Conservation (phyloP, 1,140 invertebrate species). For the Trichonephila inaurata region DNA sequence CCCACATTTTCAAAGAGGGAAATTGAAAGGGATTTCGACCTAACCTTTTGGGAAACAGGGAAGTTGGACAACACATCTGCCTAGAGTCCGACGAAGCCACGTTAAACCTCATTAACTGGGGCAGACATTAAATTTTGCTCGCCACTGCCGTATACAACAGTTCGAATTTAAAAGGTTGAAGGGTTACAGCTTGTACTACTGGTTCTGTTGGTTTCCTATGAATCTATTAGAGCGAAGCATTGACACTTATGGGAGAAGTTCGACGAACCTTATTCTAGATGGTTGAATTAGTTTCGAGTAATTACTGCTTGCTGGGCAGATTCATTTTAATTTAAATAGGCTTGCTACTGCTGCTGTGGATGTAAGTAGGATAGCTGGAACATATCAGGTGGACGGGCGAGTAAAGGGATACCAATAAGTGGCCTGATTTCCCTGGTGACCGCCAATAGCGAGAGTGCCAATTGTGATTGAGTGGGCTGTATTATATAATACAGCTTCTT, state of each 20-base stretch:
- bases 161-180: constrained; percentile 28
- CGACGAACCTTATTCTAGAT: constrained; percentile 33
- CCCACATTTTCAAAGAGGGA: background rate
- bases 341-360: background rate
- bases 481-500: background rate
- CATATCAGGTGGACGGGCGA: constrained; percentile 2
- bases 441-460: background rate
- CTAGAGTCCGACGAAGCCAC: background rate
- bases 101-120: constrained; percentile 39
- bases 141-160: background rate
- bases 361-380: constrained; percentile 1
- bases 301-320: constrained; percentile 30
- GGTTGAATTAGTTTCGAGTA: constrained; percentile 46
- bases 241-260: constrained; percentile 20
- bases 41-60: constrained; percentile 18
- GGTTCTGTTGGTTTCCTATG: constrained; percentile 24
- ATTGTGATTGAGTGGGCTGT: constrained; percentile 13
- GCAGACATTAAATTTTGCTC: constrained; percentile 3
- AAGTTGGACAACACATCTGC: constrained; percentile 7
- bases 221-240: constrained; percentile 34
- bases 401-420: constrained; percentile 34
- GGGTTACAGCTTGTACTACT: constrained; percentile 27
- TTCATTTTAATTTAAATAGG: constrained; percentile 43
- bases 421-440: constrained; percentile 28
- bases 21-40: background rate